These are phyloP conservation scores for Cotesia glomerata DNA, from an alignment of 1,140 invertebrate genomes.

Conservation along the genomic window DNA sequence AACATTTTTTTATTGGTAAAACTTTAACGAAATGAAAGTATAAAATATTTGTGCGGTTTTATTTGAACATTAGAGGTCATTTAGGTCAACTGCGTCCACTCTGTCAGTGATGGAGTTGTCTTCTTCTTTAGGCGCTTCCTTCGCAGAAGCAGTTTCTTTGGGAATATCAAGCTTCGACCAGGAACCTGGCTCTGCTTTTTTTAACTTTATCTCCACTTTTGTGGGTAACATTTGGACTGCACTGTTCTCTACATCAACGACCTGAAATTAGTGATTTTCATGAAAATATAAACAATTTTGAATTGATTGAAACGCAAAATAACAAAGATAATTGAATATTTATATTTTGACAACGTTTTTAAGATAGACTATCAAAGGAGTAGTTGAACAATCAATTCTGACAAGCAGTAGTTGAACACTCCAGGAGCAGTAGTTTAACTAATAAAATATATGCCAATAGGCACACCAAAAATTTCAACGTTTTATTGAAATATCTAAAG, in stretches of 20 bases:
- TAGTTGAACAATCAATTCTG: no score
- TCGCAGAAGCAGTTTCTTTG: slow-evolving; percentile 41
- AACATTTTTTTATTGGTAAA: no score
- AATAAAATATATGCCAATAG: slow-evolving; percentile 33
- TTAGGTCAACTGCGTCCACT: slow-evolving; percentile 62
- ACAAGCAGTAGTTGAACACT: no score
- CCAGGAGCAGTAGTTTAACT: no score
- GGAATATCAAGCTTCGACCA: slow-evolving; percentile 82
- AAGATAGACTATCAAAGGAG: no score
- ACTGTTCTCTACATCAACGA: slow-evolving; percentile 74
- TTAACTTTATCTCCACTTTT: slow-evolving; percentile 95
- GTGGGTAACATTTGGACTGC: slow-evolving; percentile 82
- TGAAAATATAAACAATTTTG: no score
- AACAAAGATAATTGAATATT: no score
- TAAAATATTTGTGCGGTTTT: background rate
- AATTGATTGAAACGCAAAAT: no score
- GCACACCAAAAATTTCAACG: slow-evolving; percentile 1
- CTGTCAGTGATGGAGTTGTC: slow-evolving; percentile 45
- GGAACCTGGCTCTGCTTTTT: slow-evolving; percentile 81
- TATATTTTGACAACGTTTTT: no score
- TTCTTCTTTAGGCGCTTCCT: slow-evolving; percentile 29
- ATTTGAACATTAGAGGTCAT: slow-evolving; percentile 38
- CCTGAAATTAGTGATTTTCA: no score
- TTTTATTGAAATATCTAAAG: background rate
- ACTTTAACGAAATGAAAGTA: no score